phyloP scores from a whole-genome alignment of 2,113 vertebrate species.

The Lamprologus ornatipinnis region DNA sequence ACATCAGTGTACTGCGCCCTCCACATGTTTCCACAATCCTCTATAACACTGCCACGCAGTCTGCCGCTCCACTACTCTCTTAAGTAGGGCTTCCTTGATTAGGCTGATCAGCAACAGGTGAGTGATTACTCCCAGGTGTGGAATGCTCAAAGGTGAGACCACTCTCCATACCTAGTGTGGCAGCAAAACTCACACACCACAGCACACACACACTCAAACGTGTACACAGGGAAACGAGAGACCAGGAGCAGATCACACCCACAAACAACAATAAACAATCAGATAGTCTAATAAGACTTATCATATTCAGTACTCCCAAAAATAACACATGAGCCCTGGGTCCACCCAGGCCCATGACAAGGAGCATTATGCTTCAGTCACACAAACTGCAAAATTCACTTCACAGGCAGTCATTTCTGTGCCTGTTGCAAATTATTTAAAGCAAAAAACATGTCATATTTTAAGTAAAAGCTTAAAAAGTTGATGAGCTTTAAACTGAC shows the following conservation, averaged over 20 bases:
- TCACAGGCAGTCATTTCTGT: not conserved
- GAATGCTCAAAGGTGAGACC: not conserved
- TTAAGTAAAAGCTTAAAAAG: not conserved
- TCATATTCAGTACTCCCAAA: not conserved
- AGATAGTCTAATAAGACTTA: not conserved
- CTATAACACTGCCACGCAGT: not conserved
- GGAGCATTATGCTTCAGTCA: not conserved
- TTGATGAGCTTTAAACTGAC: not conserved
- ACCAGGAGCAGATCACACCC: not conserved
- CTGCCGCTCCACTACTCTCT: rapidly evolving
- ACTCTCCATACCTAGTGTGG: not conserved
- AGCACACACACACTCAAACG: not conserved
- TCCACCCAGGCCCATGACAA: not conserved
- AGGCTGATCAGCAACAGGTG: not conserved
- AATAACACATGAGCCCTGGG: not conserved
- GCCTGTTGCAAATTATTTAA: not conserved
- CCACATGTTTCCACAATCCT: not conserved
- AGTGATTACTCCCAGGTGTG: too few relatives aligned
- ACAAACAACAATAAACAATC: not conserved
- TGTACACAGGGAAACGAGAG: not conserved
- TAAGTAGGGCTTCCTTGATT: not conserved
- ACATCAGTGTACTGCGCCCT: not conserved
- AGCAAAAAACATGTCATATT: not conserved
- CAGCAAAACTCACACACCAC: not conserved
- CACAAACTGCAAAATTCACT: not conserved